These are phyloP conservation scores for Lordiphosa clarofinis DNA, from an alignment of 1,140 invertebrate species.

Conservation along the genomic window DNA sequence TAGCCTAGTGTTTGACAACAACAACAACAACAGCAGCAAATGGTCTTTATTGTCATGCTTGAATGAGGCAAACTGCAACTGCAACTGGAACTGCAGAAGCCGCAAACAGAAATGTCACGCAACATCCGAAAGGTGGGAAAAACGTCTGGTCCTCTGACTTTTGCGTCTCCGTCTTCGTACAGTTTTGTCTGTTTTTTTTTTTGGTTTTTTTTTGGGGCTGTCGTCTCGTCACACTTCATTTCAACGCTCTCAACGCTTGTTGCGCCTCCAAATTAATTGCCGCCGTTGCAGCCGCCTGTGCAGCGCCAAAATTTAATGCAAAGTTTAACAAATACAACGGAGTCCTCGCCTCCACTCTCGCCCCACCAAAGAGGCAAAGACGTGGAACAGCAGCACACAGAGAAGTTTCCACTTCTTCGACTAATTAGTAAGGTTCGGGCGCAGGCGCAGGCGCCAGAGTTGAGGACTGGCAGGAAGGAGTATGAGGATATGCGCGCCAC, in stretches of 20 bases:
- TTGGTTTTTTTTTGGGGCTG: neutral
- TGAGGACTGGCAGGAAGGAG: neutral
- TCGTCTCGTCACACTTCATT: conserved; percentile 67
- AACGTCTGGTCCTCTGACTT: neutral
- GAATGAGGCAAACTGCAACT: conserved; percentile 50
- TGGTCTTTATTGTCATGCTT: conserved; percentile 72
- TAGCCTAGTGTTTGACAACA: conserved; percentile 69
- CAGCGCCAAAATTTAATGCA: conserved; percentile 75
- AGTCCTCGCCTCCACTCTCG: conserved; percentile 10
- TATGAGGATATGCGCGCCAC: conserved; percentile 55
- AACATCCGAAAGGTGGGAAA: conserved; percentile 64
- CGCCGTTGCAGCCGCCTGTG: conserved; percentile 63
- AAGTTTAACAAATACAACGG: conserved; percentile 71
- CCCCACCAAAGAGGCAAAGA: neutral
- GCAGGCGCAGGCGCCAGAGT: conserved; percentile 68
- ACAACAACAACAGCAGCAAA: conserved; percentile 12
- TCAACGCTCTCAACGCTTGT: conserved; percentile 70
- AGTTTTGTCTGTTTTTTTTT: neutral
- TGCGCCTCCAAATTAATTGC: conserved; percentile 76
- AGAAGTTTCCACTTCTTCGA: conserved; percentile 28
- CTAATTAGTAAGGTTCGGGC: conserved; percentile 61
- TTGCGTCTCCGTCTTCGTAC: conserved; percentile 5
- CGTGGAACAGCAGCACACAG: neutral
- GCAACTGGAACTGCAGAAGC: conserved; percentile 46
- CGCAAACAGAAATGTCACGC: conserved; percentile 39